These are phyloP conservation scores for Ibycter americanus DNA, from an alignment of 2,797 vertebrate genomes.

Conservation along the genomic window DNA sequence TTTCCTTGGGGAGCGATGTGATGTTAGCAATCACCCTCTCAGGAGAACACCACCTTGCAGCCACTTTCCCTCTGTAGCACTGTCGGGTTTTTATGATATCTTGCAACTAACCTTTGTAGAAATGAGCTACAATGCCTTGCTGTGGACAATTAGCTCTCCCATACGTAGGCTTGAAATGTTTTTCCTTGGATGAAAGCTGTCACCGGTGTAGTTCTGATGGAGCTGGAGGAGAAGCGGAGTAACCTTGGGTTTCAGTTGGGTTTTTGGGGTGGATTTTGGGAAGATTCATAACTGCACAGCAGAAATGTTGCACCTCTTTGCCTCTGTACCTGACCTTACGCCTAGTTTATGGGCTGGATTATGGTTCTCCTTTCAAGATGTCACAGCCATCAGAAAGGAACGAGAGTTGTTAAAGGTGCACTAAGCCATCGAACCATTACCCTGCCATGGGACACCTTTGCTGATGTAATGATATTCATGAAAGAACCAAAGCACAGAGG, in stretches of 20 bases:
- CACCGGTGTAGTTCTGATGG: neutral
- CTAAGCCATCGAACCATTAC: neutral
- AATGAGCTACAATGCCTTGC: neutral
- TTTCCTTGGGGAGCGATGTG: neutral
- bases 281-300: neutral
- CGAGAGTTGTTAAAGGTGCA: neutral
- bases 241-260: neutral
- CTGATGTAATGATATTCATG: constrained; percentile 5
- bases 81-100: neutral
- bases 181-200: neutral
- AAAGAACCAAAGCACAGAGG: neutral
- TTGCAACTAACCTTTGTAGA: neutral
- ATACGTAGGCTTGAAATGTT: no score
- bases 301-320: neutral
- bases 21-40: neutral
- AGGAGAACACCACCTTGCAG: neutral
- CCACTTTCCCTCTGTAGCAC: neutral
- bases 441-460: neutral
- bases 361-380: neutral
- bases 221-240: neutral
- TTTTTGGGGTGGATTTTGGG: neutral
- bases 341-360: neutral
- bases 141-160: neutral
- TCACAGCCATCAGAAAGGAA: neutral
- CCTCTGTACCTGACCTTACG: neutral